Conservation (phyloP, 2,113 vertebrate species). For the Microtus pennsylvanicus region DNA sequence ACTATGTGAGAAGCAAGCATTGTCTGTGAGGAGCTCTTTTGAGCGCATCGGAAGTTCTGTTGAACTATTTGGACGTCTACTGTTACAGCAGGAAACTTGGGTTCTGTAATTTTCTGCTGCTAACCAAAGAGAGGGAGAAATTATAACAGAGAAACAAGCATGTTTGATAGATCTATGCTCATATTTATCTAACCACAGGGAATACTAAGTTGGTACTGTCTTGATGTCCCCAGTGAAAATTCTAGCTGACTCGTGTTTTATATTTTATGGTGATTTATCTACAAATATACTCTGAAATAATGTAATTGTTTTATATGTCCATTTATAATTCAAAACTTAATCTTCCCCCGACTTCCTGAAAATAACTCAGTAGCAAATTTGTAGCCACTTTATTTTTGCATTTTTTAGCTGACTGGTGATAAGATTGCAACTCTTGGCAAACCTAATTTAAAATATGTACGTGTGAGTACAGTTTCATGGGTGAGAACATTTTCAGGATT, state of each 20-base stretch:
- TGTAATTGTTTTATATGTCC: background rate
- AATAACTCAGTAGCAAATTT: background rate
- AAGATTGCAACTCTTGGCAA: background rate
- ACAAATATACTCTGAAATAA: background rate
- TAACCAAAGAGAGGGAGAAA: background rate
- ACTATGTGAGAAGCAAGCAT: background rate
- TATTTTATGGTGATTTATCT: background rate
- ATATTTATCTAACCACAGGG: background rate
- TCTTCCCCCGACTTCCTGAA: background rate
- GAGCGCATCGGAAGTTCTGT: background rate
- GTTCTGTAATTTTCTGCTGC: background rate
- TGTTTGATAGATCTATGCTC: background rate
- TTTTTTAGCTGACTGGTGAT: background rate
- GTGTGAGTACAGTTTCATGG: background rate
- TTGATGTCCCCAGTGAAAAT: background rate
- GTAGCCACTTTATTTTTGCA: background rate
- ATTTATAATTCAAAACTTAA: background rate
- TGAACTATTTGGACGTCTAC: background rate
- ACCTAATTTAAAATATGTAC: background rate
- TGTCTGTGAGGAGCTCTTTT: background rate
- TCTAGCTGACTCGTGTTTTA: background rate
- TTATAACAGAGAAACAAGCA: background rate
- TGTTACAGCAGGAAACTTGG: background rate
- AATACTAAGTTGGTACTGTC: background rate
- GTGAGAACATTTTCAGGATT: background rate